phyloP scores from a whole-genome alignment of 2,888 invertebrate species.

The Conomelus anceps region DNA sequence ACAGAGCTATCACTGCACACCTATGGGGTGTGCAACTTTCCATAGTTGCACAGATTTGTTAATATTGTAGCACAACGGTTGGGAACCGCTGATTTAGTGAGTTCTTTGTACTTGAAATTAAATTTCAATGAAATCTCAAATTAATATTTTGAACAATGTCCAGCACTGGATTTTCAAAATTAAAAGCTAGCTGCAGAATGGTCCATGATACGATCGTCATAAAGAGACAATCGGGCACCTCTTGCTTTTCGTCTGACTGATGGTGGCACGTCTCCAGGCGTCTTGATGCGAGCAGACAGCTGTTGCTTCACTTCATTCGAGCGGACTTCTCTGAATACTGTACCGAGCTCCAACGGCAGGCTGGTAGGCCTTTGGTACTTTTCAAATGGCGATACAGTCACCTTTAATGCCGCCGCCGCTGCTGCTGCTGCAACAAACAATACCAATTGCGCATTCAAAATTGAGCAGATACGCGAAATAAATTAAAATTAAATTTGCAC shows the following conservation, averaged over 20 bases:
- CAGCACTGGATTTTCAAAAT: not conserved
- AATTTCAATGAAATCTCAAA: too few species aligned
- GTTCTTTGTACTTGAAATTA: too few species aligned
- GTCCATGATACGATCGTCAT: conserved; percentile 81
- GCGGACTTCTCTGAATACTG: not conserved
- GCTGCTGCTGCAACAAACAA: not conserved
- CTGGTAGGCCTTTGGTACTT: conserved; percentile 1
- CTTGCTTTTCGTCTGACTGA: conserved; percentile 63
- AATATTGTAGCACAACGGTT: too few species aligned
- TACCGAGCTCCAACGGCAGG: not conserved
- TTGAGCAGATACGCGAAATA: too few species aligned
- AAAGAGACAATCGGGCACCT: conserved; percentile 64
- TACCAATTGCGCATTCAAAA: too few species aligned
- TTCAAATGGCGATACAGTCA: conserved; percentile 25
- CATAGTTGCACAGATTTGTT: too few species aligned
- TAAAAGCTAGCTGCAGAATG: not conserved
- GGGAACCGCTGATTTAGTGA: too few species aligned
- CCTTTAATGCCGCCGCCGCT: conserved; percentile 1
- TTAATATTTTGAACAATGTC: too few species aligned
- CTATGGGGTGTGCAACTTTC: too few species aligned
- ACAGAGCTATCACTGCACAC: too few species aligned
- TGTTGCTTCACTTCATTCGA: conserved; percentile 41
- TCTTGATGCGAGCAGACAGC: conserved; percentile 70
- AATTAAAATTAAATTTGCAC: too few species aligned
- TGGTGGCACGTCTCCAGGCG: conserved; percentile 73